Percentiles rank a stretch among this genome's conserved stretches.
Conservation (phyloP, 1,140 invertebrate genomes). For the Caenorhabditis latens region DNA sequence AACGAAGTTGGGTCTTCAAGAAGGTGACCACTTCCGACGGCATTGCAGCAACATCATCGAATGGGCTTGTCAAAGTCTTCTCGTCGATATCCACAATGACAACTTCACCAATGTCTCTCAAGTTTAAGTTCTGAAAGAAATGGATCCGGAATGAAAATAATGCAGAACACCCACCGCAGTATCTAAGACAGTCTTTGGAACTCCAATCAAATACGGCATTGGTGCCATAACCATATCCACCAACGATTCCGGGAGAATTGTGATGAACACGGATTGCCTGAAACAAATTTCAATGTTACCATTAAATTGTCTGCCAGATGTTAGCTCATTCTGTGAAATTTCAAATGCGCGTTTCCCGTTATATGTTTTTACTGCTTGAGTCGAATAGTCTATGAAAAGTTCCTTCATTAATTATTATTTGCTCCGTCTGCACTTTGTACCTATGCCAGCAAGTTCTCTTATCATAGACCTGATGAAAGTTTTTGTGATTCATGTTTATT, state of each 20-base stretch:
- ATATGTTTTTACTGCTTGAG: too few relatives aligned
- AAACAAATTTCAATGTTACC: constrained; percentile 32
- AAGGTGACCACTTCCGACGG: constrained; percentile 60
- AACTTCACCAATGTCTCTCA: constrained; percentile 64
- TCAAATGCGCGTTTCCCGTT: too few relatives aligned
- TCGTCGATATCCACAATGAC: constrained; percentile 68
- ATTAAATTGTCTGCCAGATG: neutral
- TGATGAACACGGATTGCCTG: constrained; percentile 75
- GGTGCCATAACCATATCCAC: constrained; percentile 73
- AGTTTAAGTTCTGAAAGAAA: constrained; percentile 18
- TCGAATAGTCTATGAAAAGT: too few relatives aligned
- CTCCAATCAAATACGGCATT: constrained; percentile 75
- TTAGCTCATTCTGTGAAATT: neutral
- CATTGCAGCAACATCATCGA: constrained; percentile 61
- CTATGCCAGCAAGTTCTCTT: too few relatives aligned
- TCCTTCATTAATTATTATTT: too few relatives aligned
- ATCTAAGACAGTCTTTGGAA: constrained; percentile 71
- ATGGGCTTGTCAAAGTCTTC: constrained; percentile 61
- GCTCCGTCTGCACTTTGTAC: too few relatives aligned
- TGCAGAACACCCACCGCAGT: neutral
- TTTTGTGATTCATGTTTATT: too few relatives aligned
- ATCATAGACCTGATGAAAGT: too few relatives aligned
- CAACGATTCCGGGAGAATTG: constrained; percentile 70
- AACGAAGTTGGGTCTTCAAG: constrained; percentile 38
- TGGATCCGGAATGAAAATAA: neutral